A percentile compares a stretch with the other conserved stretches of the same genome.
Conservation (phyloP, 2,888 invertebrate species). For the Oxyscelio sp. region DNA sequence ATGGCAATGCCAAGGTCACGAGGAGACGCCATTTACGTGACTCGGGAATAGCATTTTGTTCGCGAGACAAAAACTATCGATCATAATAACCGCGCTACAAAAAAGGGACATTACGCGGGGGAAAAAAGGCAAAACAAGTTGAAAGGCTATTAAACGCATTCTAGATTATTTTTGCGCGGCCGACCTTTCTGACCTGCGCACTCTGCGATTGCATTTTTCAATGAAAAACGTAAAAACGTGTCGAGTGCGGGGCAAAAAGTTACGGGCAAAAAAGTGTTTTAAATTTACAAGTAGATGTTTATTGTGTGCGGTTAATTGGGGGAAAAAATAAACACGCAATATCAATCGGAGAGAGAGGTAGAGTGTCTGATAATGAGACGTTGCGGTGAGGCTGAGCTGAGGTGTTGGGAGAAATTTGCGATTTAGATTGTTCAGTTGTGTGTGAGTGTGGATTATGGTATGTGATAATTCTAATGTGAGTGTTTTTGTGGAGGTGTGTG, state of each 20-base stretch:
- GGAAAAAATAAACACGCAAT: conserved; percentile 43
- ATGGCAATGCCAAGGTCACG: conserved; percentile 74
- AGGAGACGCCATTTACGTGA: conserved; percentile 57
- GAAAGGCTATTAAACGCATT: conserved; percentile 65
- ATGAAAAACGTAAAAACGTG: conserved; percentile 41
- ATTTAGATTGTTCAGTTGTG: too few species aligned
- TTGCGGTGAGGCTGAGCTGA: too few species aligned
- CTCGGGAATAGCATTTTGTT: conserved; percentile 33
- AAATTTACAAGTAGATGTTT: conserved; percentile 51
- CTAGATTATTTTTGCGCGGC: conserved; percentile 54
- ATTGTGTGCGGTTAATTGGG: conserved; percentile 37
- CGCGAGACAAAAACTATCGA: conserved; percentile 57
- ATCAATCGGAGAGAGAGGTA: conserved; percentile 8
- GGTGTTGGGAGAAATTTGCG: too few species aligned
- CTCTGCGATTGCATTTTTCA: conserved; percentile 57
- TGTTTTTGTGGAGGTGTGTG: too few species aligned
- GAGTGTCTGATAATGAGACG: too few species aligned
- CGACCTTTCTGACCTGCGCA: conserved; percentile 49
- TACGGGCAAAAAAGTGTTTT: conserved; percentile 47
- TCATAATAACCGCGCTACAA: conserved; percentile 27
- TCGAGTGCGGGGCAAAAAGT: conserved; percentile 37
- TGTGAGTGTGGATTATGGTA: too few species aligned
- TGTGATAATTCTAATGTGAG: too few species aligned
- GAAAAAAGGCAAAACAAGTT: conserved; percentile 44
- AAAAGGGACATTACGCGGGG: too few species aligned